Evolutionary conservation across 2,797 vertebrate genomes (phyloP).

Genomic region (Kryptolebias ocellatus): DNA sequence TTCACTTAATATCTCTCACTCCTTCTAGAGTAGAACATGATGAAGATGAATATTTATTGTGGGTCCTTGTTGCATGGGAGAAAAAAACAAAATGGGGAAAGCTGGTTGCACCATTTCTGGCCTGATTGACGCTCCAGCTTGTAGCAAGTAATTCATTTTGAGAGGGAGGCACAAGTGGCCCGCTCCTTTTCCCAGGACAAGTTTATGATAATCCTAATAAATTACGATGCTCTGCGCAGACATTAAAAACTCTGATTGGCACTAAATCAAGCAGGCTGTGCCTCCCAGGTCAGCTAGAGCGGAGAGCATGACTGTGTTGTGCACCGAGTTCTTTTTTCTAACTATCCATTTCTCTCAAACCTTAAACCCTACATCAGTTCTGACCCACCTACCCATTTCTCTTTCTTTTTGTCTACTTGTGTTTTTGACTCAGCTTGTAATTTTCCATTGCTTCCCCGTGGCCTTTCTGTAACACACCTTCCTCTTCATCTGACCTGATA

Average conservation of each 20-base stretch:
- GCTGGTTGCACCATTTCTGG: constrained; percentile 53
- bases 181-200: constrained; percentile 62
- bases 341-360: constrained; percentile 56
- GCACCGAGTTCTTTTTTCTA: constrained; percentile 18
- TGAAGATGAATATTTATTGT: constrained; percentile 70
- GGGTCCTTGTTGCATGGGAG: constrained; percentile 42
- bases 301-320: constrained; percentile 26
- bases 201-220: constrained; percentile 84
- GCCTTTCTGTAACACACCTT: constrained; percentile 29
- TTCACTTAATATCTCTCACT: constrained; percentile 54
- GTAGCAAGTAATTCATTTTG: constrained; percentile 73
- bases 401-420: constrained; percentile 34
- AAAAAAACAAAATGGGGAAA: constrained; percentile 47
- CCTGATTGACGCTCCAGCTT: constrained; percentile 63
- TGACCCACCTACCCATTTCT: constrained; percentile 45
- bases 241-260: constrained; percentile 81
- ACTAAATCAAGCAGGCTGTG: constrained; percentile 78
- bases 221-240: constrained; percentile 76
- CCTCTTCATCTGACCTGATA: constrained; percentile 36
- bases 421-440: constrained; percentile 42
- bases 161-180: constrained; percentile 69
- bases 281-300: constrained; percentile 69
- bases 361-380: constrained; percentile 47
- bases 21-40: constrained; percentile 39
- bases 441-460: constrained; percentile 45